These are phyloP conservation scores for Eidolon dupreanum DNA, from an alignment of 2,797 vertebrate species.

Conservation along the genomic window DNA sequence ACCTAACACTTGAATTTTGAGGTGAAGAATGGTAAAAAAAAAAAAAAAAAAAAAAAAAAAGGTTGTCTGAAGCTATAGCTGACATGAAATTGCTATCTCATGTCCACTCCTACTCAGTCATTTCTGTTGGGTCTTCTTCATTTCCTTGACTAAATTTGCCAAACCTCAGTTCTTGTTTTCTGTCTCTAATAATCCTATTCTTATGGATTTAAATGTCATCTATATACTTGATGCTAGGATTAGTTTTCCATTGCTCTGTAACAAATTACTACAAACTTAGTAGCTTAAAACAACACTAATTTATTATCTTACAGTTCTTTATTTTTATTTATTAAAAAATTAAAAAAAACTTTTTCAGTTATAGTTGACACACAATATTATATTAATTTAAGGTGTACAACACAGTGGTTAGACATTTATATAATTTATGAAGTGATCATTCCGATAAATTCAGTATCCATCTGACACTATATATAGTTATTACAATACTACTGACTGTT, in stretches of 20 bases:
- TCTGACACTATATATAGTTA: no score
- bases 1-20: neutral
- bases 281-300: neutral
- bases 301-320: neutral
- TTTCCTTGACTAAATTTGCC: neutral
- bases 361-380: no score
- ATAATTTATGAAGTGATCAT: no score
- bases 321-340: no score
- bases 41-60: neutral
- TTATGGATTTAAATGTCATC: neutral
- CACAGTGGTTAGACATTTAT: no score
- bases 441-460: no score
- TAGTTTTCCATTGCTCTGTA: neutral
- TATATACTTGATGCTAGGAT: neutral
- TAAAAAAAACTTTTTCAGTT: no score
- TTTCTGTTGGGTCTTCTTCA: neutral
- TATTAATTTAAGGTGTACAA: no score
- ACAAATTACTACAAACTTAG: neutral
- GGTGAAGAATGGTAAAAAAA: neutral
- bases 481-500: no score
- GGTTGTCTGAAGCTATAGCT: neutral
- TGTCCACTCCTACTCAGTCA: neutral
- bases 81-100: neutral
- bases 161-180: neutral
- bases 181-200: neutral